A percentile compares a stretch with the other conserved stretches of the same genome.
phyloP scores from a whole-genome alignment of 2,797 vertebrate genomes.

The Pteropus rufus region DNA sequence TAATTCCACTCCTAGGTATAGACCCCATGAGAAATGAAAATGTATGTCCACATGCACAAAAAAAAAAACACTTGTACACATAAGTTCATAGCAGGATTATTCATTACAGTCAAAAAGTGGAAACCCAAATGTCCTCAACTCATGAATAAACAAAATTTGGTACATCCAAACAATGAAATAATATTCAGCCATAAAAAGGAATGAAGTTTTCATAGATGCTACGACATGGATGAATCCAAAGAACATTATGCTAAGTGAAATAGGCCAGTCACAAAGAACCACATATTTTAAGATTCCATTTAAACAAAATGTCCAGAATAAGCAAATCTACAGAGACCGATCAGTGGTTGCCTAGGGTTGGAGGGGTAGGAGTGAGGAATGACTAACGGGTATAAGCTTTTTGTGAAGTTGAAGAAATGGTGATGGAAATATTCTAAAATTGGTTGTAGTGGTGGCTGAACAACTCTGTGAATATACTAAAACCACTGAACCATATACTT shows the following conservation, averaged over 20 bases:
- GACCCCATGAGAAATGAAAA: neutral
- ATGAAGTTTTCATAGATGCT: neutral
- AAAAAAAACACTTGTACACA: neutral
- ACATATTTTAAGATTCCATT: neutral
- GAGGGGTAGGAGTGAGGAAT: neutral
- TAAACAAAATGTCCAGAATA: neutral
- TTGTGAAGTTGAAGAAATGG: too few relatives aligned
- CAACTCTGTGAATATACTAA: neutral
- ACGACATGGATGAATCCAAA: neutral
- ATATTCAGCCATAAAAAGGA: neutral
- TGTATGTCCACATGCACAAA: neutral
- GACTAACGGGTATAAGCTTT: neutral
- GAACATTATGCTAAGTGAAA: neutral
- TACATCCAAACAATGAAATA: neutral
- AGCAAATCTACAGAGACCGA: neutral
- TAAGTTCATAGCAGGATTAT: neutral
- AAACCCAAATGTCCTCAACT: neutral
- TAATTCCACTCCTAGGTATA: neutral
- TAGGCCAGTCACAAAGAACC: neutral
- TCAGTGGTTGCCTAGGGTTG: neutral
- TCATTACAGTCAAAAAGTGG: neutral
- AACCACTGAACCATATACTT: neutral
- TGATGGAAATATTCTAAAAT: constrained; percentile 11
- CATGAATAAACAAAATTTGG: neutral
- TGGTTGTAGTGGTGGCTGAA: neutral